These are phyloP conservation scores for Hydropsyche tenuis DNA, from an alignment of 1,140 invertebrate species.

Conservation along the genomic window DNA sequence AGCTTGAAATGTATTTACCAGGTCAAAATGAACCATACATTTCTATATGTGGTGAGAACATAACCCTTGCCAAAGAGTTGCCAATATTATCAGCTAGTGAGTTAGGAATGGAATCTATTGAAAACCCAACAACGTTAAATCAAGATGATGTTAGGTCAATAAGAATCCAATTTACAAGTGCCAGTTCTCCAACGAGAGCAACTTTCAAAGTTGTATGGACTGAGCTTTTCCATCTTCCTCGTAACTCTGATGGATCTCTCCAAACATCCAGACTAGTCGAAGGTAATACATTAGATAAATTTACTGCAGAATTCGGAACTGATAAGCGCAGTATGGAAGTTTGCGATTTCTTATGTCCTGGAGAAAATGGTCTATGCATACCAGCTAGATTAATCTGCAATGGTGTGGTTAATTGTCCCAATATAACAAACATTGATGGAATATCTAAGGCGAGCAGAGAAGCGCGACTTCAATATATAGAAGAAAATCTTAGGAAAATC, in stretches of 20 bases:
- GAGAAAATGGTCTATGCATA: constrained; percentile 80
- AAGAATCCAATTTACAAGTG: constrained; percentile 72
- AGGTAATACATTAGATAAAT: constrained; percentile 58
- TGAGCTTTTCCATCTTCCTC: constrained; percentile 83
- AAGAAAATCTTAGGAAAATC: constrained; percentile 65
- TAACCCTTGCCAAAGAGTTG: constrained; percentile 76
- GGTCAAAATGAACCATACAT: constrained; percentile 73
- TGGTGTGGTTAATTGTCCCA: constrained; percentile 86
- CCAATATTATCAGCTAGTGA: constrained; percentile 79
- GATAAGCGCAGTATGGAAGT: constrained; percentile 49
- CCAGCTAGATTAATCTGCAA: constrained; percentile 83
- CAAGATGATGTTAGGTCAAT: constrained; percentile 65
- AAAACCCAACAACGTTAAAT: constrained; percentile 64
- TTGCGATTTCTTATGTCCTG: constrained; percentile 85
- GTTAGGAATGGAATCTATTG: constrained; percentile 68
- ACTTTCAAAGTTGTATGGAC: constrained; percentile 90
- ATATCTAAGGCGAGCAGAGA: constrained; percentile 59
- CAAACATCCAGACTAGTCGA: constrained; percentile 75
- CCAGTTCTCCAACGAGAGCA: constrained; percentile 77
- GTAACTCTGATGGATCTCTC: constrained; percentile 80
- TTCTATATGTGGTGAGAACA: constrained; percentile 82
- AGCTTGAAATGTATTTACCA: constrained; percentile 81
- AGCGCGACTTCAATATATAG: constrained; percentile 61
- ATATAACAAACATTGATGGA: constrained; percentile 61
- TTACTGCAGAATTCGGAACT: constrained; percentile 53